A percentile compares a stretch with the other conserved stretches of the same genome.
Conservation (phyloP, 1,140 invertebrate genomes). For the Drosophila bocqueti region DNA sequence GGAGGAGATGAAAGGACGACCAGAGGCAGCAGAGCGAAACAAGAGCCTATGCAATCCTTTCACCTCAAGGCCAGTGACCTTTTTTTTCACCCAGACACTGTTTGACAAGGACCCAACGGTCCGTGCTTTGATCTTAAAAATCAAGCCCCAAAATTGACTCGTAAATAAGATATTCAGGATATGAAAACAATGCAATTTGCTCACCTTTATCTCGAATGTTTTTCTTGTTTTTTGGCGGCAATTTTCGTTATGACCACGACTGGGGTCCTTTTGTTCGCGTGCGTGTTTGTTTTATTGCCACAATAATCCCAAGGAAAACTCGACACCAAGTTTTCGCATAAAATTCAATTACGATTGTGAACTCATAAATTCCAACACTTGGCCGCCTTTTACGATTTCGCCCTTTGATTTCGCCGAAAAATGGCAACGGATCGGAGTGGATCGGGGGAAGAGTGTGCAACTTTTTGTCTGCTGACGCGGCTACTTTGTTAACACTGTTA, state of each 20-base stretch:
- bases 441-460: slow-evolving; percentile 27
- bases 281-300: slow-evolving; percentile 58
- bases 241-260: slow-evolving; percentile 36
- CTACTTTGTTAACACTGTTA: slow-evolving; percentile 72
- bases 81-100: slow-evolving; percentile 6
- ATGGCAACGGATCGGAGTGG: background rate
- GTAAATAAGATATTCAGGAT: slow-evolving; percentile 23
- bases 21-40: slow-evolving; percentile 21
- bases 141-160: slow-evolving; percentile 30
- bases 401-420: slow-evolving; percentile 60
- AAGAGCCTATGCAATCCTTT: slow-evolving; percentile 35
- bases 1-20: slow-evolving; percentile 35
- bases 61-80: slow-evolving; percentile 61
- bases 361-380: slow-evolving; percentile 75
- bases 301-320: slow-evolving; percentile 39
- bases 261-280: slow-evolving; percentile 15
- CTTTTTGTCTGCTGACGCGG: slow-evolving; percentile 33
- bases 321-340: slow-evolving; percentile 66
- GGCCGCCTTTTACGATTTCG: slow-evolving; percentile 64
- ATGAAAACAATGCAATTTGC: slow-evolving; percentile 37
- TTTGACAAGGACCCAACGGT: slow-evolving; percentile 28
- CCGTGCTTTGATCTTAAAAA: slow-evolving; percentile 34
- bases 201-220: slow-evolving; percentile 27
- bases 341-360: slow-evolving; percentile 80
- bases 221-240: slow-evolving; percentile 37